A percentile compares a stretch with the other conserved stretches of the same genome.
phyloP scores from a whole-genome alignment of 2,113 vertebrate genomes.

The Osmerus mordax region DNA sequence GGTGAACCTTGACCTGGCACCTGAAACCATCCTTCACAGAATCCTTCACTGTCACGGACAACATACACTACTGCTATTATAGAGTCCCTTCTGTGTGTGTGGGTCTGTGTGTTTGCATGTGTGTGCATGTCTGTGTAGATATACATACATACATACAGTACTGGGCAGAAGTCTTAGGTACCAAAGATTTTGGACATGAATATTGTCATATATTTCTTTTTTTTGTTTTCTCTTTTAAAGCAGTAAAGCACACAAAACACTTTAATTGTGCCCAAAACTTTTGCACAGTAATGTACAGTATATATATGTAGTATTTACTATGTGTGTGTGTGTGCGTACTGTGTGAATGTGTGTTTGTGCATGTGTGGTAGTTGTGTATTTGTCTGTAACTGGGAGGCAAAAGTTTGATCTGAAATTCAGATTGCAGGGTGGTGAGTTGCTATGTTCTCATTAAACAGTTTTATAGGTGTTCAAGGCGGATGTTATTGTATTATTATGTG shows the following conservation, averaged over 20 bases:
- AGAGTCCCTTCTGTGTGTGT: too few relatives aligned
- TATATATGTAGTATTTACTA: neutral
- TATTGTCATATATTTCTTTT: too few relatives aligned
- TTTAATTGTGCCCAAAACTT: too few relatives aligned
- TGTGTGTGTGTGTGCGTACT: neutral
- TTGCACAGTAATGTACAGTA: too few relatives aligned
- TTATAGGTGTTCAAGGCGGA: slow-evolving; percentile 46
- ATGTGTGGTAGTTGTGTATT: neutral
- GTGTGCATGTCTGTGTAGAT: too few relatives aligned
- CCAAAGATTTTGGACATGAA: too few relatives aligned
- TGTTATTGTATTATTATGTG: slow-evolving; percentile 49
- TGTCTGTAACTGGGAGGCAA: slow-evolving; percentile 27
- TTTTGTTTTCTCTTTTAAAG: too few relatives aligned
- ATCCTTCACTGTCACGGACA: neutral
- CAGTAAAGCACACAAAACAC: too few relatives aligned
- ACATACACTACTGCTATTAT: too few relatives aligned
- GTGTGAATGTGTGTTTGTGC: neutral
- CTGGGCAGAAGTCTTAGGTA: too few relatives aligned
- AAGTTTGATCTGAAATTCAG: slow-evolving; percentile 37
- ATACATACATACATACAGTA: too few relatives aligned
- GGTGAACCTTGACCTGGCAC: slow-evolving; percentile 14
- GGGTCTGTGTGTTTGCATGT: too few relatives aligned
- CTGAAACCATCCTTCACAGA: neutral
- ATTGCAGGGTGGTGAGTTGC: slow-evolving; percentile 25
- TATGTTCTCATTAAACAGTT: slow-evolving; percentile 44